These are phyloP conservation scores for Leucophenga montana DNA, from an alignment of 2,888 invertebrate species.

Conservation along the genomic window DNA sequence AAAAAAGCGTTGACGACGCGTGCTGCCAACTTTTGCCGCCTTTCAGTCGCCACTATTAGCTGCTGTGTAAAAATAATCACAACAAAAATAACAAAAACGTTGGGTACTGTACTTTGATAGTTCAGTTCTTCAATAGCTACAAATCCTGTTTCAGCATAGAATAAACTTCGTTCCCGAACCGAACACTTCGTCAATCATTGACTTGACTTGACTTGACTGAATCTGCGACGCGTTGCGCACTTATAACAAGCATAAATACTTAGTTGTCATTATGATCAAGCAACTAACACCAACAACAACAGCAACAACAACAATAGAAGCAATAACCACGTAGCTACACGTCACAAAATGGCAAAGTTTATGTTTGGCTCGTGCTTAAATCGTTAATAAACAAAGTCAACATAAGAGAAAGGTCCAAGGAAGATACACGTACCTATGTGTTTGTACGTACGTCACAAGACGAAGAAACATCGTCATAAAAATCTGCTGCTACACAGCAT, in stretches of 20 bases:
- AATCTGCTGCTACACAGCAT: no score
- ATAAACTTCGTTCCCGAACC: no score
- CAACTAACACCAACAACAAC: background rate
- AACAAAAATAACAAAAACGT: no score
- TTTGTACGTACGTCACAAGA: no score
- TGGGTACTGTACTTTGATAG: background rate
- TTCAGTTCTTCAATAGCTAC: background rate
- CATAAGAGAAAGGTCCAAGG: slow-evolving; percentile 22
- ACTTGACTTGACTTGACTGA: no score
- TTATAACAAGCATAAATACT: no score
- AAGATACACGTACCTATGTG: no score
- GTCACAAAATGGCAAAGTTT: slow-evolving; percentile 51
- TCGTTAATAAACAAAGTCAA: slow-evolving; percentile 19
- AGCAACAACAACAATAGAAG: background rate
- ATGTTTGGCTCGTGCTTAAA: slow-evolving; percentile 60
- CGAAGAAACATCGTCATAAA: no score
- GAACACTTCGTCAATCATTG: no score
- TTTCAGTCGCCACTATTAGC: background rate
- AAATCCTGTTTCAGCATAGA: no score
- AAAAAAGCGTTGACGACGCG: background rate
- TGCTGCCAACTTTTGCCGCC: background rate
- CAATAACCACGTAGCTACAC: background rate
- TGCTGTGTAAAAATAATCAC: background rate
- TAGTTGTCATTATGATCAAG: no score
- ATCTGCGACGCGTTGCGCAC: no score